These are phyloP conservation scores for Chloroclysta siterata DNA, from an alignment of 2,888 invertebrate genomes.

Conservation along the genomic window DNA sequence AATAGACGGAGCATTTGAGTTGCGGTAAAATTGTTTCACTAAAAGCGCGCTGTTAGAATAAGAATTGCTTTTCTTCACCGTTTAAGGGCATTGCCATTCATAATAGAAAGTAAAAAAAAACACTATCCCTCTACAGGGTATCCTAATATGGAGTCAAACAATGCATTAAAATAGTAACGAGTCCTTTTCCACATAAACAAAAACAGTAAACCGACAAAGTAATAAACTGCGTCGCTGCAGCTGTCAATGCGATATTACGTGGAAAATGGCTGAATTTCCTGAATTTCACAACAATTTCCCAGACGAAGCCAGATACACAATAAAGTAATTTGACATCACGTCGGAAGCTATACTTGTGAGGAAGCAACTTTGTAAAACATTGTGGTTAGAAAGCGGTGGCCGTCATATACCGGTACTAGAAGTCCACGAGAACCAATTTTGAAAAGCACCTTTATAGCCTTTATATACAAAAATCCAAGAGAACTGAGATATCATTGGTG, in stretches of 20 bases:
- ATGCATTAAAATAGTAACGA: not conserved
- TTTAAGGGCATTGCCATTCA: no score
- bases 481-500: no score
- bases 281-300: conserved; percentile 22
- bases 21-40: no score
- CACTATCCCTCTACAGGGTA: no score
- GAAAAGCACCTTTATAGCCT: no score
- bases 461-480: no score
- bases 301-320: conserved; percentile 18
- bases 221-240: conserved; percentile 11
- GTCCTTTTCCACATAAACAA: not conserved
- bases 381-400: not conserved
- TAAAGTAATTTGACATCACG: conserved; percentile 18
- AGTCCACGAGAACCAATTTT: no score
- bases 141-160: not conserved
- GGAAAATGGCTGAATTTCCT: conserved; percentile 27
- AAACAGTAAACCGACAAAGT: conserved; percentile 10
- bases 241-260: conserved; percentile 20
- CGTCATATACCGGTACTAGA: not conserved
- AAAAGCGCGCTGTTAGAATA: no score
- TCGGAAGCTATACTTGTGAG: conserved; percentile 12
- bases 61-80: no score
- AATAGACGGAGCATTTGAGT: no score
- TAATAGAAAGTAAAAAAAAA: no score
- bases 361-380: conserved; percentile 13